Conservation (phyloP, 2,797 vertebrate species). For the Anguilla obscura region DNA sequence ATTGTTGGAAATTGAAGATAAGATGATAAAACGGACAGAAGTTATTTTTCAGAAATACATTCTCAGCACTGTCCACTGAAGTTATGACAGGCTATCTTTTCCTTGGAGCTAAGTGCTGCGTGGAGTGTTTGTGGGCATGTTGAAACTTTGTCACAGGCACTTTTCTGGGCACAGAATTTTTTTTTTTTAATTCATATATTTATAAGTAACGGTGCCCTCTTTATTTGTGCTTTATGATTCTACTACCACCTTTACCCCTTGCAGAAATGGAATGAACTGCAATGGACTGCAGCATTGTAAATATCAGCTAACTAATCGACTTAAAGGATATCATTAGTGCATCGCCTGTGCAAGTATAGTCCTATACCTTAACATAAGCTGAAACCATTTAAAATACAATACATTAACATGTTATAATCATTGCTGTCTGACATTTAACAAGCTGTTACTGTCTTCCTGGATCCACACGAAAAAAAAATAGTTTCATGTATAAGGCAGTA, state of each 20-base stretch:
- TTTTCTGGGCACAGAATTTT: conserved; percentile 38
- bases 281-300: not conserved
- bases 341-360: conserved; percentile 1
- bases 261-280: not conserved
- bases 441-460: not conserved
- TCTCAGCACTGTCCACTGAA: conserved; percentile 46
- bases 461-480: conserved; percentile 22
- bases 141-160: conserved; percentile 30
- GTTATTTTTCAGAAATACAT: conserved; percentile 58
- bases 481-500: conserved; percentile 66
- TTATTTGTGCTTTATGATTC: conserved; percentile 47
- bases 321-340: not conserved
- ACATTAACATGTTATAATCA: conserved; percentile 5
- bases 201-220: conserved; percentile 41
- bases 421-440: not conserved
- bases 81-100: not conserved
- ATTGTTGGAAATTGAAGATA: conserved; percentile 31
- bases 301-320: too few relatives aligned
- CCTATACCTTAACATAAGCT: not conserved
- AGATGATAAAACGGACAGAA: conserved; percentile 9
- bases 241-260: not conserved
- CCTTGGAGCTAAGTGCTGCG: not conserved
- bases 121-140: not conserved
- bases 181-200: conserved; percentile 43
- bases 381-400: not conserved